Conservation (phyloP, 2,888 invertebrate species). For the Drosophila phalerata region DNA sequence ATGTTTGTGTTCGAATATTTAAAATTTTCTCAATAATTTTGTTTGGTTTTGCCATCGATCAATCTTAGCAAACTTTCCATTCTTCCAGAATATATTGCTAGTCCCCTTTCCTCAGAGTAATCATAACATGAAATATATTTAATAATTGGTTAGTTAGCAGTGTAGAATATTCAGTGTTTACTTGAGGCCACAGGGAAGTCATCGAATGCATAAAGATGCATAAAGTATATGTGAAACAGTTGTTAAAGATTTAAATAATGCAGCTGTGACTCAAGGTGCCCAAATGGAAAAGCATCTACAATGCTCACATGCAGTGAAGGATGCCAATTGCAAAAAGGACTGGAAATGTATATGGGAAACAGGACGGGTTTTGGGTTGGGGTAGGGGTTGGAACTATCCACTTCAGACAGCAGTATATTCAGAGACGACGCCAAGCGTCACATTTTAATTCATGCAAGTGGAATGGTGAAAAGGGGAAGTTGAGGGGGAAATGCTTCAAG, state of each 20-base stretch:
- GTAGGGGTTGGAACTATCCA: slow-evolving; percentile 6
- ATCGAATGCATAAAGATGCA: background rate
- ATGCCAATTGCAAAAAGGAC: slow-evolving; percentile 11
- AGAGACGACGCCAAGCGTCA: slow-evolving; percentile 32
- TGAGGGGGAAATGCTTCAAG: slow-evolving; percentile 9
- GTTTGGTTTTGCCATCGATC: no score
- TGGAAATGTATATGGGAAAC: background rate
- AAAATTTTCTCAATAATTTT: no score
- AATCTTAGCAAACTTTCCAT: no score
- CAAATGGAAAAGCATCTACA: slow-evolving; percentile 31
- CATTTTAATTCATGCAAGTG: slow-evolving; percentile 63
- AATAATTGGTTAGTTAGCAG: background rate
- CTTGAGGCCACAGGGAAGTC: background rate
- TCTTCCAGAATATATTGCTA: no score
- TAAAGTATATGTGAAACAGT: background rate
- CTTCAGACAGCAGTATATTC: slow-evolving; percentile 26
- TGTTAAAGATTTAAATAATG: slow-evolving; percentile 41
- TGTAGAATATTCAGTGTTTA: background rate
- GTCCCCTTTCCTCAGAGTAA: background rate
- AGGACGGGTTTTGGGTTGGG: no score
- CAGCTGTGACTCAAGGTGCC: slow-evolving; percentile 36
- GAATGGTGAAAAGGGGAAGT: background rate
- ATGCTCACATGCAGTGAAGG: slow-evolving; percentile 11
- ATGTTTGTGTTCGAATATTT: no score
- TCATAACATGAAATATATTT: background rate